These are phyloP conservation scores for Eupithecia centaureata DNA, from an alignment of 2,888 invertebrate species.

Conservation along the genomic window DNA sequence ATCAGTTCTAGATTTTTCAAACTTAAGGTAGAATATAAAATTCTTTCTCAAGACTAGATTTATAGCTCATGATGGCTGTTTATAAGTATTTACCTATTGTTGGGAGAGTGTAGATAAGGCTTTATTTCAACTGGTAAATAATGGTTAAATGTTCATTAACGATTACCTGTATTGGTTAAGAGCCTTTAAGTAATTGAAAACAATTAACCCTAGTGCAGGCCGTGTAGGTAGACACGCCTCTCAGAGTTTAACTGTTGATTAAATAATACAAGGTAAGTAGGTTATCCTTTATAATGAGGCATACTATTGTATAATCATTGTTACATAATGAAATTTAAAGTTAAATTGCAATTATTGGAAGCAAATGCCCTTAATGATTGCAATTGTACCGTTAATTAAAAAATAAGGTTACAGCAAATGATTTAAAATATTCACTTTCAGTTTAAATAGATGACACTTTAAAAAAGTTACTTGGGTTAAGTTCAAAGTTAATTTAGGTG, in stretches of 20 bases:
- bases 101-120: neutral
- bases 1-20: neutral
- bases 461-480: neutral
- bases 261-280: constrained; percentile 5
- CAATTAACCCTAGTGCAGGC: constrained; percentile 27
- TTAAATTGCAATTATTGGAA: neutral
- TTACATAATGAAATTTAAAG: neutral
- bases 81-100: neutral
- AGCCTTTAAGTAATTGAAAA: constrained; percentile 29
- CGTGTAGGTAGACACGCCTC: constrained; percentile 19
- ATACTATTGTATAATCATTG: neutral
- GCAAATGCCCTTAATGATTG: too few species aligned
- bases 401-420: too few species aligned
- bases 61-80: neutral
- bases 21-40: neutral
- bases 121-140: constrained; percentile 18
- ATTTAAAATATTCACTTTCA: too few species aligned
- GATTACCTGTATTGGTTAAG: constrained; percentile 22
- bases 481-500: neutral
- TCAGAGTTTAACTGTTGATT: constrained; percentile 17
- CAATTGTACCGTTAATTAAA: too few species aligned
- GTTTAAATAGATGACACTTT: neutral
- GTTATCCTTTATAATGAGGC: constrained; percentile 6
- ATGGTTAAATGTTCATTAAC: constrained; percentile 20
- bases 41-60: neutral